phyloP scores from a whole-genome alignment of 2,113 vertebrate genomes.

The Platysteira castanea region DNA sequence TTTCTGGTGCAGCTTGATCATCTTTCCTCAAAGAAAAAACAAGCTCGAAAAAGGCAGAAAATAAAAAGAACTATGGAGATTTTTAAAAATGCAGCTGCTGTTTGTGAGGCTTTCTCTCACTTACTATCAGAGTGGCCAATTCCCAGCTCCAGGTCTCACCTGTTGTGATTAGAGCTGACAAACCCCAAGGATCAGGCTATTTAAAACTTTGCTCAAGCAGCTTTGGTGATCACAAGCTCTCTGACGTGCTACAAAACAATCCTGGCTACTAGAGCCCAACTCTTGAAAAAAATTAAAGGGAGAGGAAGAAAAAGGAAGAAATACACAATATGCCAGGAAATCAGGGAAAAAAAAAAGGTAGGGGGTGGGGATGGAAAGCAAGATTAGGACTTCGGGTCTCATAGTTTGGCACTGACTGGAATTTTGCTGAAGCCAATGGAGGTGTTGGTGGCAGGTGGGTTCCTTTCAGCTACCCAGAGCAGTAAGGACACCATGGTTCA shows the following conservation, averaged over 20 bases:
- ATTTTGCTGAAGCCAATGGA: not conserved
- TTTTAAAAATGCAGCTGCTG: not conserved
- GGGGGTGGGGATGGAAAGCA: not conserved
- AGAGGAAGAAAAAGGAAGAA: not conserved
- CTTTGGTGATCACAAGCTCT: not conserved
- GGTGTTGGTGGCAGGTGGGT: not conserved
- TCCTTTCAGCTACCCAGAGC: not conserved
- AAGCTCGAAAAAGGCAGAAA: not conserved
- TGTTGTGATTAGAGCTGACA: not conserved
- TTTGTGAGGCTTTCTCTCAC: not conserved
- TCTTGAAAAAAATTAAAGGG: not conserved
- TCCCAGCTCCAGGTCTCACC: not conserved
- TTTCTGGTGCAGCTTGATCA: not conserved
- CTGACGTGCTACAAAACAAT: not conserved
- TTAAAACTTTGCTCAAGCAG: not conserved
- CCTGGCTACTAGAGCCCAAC: not conserved
- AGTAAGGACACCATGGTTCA: not conserved
- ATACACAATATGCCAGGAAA: not conserved
- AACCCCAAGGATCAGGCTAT: not conserved
- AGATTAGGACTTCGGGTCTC: not conserved
- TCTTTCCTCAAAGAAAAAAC: not conserved
- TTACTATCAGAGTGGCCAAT: not conserved
- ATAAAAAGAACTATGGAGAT: not conserved
- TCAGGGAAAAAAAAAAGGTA: rapidly evolving
- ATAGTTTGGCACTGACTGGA: not conserved